These are phyloP conservation scores for Peromyscus californicus DNA, from an alignment of 2,113 vertebrate genomes.

Conservation along the genomic window DNA sequence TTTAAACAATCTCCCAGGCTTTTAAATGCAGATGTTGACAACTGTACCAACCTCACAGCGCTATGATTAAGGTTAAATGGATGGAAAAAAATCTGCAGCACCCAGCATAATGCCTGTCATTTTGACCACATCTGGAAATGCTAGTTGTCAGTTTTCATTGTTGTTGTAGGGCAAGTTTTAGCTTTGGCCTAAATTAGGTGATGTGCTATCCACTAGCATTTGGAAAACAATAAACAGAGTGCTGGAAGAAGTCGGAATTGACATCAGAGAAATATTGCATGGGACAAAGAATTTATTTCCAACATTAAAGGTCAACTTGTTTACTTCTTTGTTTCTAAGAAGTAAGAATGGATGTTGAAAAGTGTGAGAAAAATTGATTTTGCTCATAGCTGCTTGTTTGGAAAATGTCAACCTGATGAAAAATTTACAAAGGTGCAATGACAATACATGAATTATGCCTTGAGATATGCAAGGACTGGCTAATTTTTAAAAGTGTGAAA, in stretches of 20 bases:
- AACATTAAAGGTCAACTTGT: conserved; percentile 72
- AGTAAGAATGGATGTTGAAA: conserved; percentile 64
- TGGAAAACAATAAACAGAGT: neutral
- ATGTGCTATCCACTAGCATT: neutral
- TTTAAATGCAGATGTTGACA: neutral
- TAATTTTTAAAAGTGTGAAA: conserved; percentile 42
- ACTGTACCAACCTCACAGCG: neutral
- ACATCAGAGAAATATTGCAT: conserved; percentile 8
- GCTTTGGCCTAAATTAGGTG: neutral
- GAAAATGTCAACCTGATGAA: conserved; percentile 69
- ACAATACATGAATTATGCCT: conserved; percentile 37
- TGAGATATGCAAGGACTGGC: conserved; percentile 50
- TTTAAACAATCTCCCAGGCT: neutral
- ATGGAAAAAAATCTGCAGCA: neutral
- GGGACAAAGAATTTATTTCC: conserved; percentile 51
- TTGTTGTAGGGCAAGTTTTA: conserved; percentile 11
- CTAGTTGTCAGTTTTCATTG: neutral
- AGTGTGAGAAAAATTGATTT: conserved; percentile 66
- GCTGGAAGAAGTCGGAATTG: conserved; percentile 14
- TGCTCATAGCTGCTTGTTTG: conserved; percentile 57
- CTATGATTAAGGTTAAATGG: neutral
- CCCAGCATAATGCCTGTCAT: neutral
- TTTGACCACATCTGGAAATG: neutral
- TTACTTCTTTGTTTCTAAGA: conserved; percentile 70
- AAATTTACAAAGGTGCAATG: conserved; percentile 22